Evolutionary conservation across 1,140 invertebrate genomes (phyloP).

Genomic region (Aphaenogaster floridana): DNA sequence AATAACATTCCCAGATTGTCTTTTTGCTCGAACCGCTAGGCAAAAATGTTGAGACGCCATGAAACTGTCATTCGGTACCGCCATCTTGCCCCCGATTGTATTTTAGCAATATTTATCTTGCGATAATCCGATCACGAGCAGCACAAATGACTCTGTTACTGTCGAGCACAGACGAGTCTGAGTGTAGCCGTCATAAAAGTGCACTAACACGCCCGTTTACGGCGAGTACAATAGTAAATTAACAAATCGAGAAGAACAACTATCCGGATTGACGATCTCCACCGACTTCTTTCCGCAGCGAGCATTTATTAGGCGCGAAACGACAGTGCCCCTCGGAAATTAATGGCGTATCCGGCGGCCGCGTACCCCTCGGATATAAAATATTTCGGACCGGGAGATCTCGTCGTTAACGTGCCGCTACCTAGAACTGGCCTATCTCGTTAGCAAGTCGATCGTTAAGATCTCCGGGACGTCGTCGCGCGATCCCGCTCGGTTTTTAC

Average conservation of each 20-base stretch:
- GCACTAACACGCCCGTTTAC: slow-evolving; percentile 68
- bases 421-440: slow-evolving; percentile 79
- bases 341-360: slow-evolving; percentile 71
- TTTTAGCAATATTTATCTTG: slow-evolving; percentile 35
- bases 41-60: background rate
- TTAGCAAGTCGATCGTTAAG: slow-evolving; percentile 78
- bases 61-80: background rate
- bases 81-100: background rate
- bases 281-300: slow-evolving; percentile 55
- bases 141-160: background rate
- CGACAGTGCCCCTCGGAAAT: slow-evolving; percentile 73
- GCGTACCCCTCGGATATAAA: slow-evolving; percentile 72
- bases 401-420: slow-evolving; percentile 75
- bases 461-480: slow-evolving; percentile 73
- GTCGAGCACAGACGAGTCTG: too few relatives aligned
- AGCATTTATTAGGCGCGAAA: slow-evolving; percentile 77
- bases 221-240: slow-evolving; percentile 77
- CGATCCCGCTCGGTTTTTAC: slow-evolving; percentile 74
- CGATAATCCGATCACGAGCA: slow-evolving; percentile 34
- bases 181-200: slow-evolving; percentile 51
- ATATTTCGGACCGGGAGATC: slow-evolving; percentile 73
- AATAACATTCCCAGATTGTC: background rate
- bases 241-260: slow-evolving; percentile 75
- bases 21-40: background rate
- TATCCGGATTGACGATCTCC: slow-evolving; percentile 55